A percentile compares a stretch with the other conserved stretches of the same genome.
phyloP scores from a whole-genome alignment of 2,113 vertebrate genomes.

The Macquaria ambigua region DNA sequence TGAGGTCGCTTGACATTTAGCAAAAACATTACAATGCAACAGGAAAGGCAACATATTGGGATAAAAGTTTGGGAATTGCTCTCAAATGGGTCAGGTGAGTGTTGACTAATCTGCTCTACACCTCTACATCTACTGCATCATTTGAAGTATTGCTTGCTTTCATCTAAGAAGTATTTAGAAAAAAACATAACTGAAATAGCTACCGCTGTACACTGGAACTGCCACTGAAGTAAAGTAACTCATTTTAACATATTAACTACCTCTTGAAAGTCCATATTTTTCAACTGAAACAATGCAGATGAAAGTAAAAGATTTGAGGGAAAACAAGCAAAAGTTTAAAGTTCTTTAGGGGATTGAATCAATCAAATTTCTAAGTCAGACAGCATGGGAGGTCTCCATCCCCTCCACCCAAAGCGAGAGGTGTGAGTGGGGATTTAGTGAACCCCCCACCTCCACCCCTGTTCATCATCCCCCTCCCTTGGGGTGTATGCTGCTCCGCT shows the following conservation, averaged over 20 bases:
- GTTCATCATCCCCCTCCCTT: constrained; percentile 75
- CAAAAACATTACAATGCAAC: background rate
- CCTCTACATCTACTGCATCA: background rate
- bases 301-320: constrained; percentile 54
- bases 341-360: constrained; percentile 57
- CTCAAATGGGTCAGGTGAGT: constrained; percentile 1
- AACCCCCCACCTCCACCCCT: constrained; percentile 42
- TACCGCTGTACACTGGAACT: background rate
- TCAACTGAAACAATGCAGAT: constrained; percentile 45
- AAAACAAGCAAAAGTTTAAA: constrained; percentile 69
- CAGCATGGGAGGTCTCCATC: constrained; percentile 78
- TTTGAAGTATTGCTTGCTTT: constrained; percentile 37
- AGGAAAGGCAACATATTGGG: background rate
- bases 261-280: constrained; percentile 23
- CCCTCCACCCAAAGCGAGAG: constrained; percentile 62
- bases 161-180: constrained; percentile 33
- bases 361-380: constrained; percentile 53
- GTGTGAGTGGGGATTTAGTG: constrained; percentile 76
- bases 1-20: background rate
- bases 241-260: constrained; percentile 14
- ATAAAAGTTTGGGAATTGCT: constrained; percentile 1
- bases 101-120: constrained; percentile 24
- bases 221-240: constrained; percentile 2
- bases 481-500: constrained; percentile 67
- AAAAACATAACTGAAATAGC: constrained; percentile 30